Evolutionary conservation across 2,797 vertebrate species (phyloP).

Genomic region (Smutsia gigantea): DNA sequence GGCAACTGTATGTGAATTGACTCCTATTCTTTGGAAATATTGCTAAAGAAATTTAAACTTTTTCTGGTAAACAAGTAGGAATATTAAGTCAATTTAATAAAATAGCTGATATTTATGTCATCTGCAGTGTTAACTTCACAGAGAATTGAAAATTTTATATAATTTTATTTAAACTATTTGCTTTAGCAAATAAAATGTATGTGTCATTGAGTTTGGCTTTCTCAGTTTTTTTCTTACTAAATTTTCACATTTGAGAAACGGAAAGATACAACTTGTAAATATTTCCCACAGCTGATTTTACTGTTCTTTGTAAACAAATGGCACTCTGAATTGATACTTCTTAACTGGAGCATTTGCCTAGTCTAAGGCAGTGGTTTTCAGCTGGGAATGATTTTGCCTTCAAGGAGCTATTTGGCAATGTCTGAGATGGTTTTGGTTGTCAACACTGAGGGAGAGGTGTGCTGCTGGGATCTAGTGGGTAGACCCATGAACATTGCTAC

Average conservation of each 20-base stretch:
- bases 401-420: neutral
- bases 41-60: conserved; percentile 34
- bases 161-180: neutral
- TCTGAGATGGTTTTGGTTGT: neutral
- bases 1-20: neutral
- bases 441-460: neutral
- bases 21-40: conserved; percentile 20
- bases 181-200: conserved; percentile 22
- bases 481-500: neutral
- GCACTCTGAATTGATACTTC: neutral
- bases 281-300: neutral
- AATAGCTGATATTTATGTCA: neutral
- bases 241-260: neutral
- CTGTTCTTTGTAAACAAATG: neutral
- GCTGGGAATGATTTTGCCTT: neutral
- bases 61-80: neutral
- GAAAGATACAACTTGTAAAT: neutral
- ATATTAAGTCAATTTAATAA: neutral
- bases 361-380: neutral
- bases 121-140: neutral
- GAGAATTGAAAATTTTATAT: conserved; percentile 21
- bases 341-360: neutral
- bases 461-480: neutral
- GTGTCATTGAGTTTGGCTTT: neutral
- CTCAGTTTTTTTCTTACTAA: neutral